Base-by-base conservation (phyloP, 2,888 invertebrate genomes). In the Hypomecis atomaria region DNA sequence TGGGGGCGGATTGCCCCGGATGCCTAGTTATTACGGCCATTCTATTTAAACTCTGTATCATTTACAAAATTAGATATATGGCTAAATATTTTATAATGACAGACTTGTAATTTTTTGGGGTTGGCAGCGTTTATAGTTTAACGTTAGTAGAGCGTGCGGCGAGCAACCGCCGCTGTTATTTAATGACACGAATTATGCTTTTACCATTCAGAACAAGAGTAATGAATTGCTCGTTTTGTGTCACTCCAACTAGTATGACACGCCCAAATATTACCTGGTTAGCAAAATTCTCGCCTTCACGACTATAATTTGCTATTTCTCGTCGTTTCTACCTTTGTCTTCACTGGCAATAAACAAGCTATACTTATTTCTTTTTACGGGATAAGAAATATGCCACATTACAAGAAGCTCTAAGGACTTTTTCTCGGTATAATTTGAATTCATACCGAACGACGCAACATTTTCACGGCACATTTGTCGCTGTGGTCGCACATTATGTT, bases 61-160 rank as follows among this genome's bases (percentile, higher is more conserved):
- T 92, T 91, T 89, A 87, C 81, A 74, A 90, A 92, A 92, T 92
- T 90, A 88, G 90, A 84, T 86, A 84, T 83, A 88, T 89, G 89
- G 92, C 91, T 92, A 92, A 92, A 92, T 92, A 92, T 92, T 92
- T 92, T 92, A 86, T 92, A 92, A 92, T 92, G 86, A 87, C 77
- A 83, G 84, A 81, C 76, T 78, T 72, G 74, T 82, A 87, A 85
- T 86, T 80, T 82, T 81, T 83, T 83, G 81, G 85, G 81, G 78
- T 87, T 45, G 84, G 82, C 78, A 83, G 78, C 86, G 79, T 86
- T 88, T 88, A 84, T 57, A 53, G 45, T 57, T 68, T 60, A 73
- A 75, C 77, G 74, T 80, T 80, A 81, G 77, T 77, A 78, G 76
- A 82, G 79, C 74, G 77, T 77, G 73, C 79, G 69, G 81, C 74